These are phyloP conservation scores for Polypterus bichir DNA, from an alignment of 2,113 vertebrate genomes.

Conservation along the genomic window DNA sequence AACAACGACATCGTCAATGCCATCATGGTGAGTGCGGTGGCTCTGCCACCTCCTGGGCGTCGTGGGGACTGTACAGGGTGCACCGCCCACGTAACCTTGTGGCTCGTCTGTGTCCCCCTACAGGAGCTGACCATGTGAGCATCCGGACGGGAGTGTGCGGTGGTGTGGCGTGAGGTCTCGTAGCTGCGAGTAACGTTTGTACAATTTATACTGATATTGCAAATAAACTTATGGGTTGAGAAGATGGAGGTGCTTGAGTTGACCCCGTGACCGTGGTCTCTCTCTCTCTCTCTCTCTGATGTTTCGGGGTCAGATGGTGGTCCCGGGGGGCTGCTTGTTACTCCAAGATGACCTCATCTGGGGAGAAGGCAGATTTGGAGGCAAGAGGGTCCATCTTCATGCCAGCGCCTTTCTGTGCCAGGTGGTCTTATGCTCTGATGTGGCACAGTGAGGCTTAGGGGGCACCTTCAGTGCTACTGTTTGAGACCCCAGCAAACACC, in stretches of 20 bases:
- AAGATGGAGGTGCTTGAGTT: conserved; percentile 39
- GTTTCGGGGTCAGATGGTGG: neutral
- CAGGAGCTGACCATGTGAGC: conserved; percentile 96
- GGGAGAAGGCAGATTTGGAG: too few relatives aligned
- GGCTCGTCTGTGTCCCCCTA: conserved; percentile 13
- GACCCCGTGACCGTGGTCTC: neutral
- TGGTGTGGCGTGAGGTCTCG: conserved; percentile 53
- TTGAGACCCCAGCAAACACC: too few relatives aligned
- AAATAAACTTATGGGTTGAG: conserved; percentile 93
- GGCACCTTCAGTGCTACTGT: too few relatives aligned
- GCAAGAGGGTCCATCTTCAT: too few relatives aligned
- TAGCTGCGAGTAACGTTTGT: conserved; percentile 71
- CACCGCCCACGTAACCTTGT: too few relatives aligned
- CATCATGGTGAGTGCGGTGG: conserved; percentile 76
- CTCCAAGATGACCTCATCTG: neutral
- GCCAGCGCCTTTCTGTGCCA: too few relatives aligned
- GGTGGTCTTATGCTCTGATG: too few relatives aligned
- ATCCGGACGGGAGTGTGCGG: conserved; percentile 42
- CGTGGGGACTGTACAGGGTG: neutral
- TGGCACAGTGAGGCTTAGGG: too few relatives aligned
- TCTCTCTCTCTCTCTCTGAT: neutral
- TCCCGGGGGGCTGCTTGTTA: neutral
- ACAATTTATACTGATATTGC: conserved; percentile 88
- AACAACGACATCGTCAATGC: conserved; percentile 98
- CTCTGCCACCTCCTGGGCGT: neutral